Conservation (phyloP, 2,888 invertebrate genomes). For the Orthosia gothica region DNA sequence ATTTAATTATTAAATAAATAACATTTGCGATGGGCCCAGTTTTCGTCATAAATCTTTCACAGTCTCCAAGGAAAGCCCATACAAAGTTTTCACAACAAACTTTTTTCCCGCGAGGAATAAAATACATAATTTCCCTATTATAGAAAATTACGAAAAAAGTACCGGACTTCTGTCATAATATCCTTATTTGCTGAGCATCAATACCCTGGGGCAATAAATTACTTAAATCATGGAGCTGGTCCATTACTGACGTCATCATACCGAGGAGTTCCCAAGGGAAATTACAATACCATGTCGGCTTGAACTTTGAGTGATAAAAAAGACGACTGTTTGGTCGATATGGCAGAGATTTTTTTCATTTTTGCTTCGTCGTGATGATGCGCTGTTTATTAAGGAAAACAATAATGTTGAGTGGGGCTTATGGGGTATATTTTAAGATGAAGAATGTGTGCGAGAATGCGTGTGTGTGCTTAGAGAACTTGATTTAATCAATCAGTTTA, state of each 20-base stretch:
- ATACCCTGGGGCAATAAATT: conserved; percentile 60
- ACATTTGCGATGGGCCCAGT: no score
- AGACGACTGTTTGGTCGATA: conserved; percentile 31
- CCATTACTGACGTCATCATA: conserved; percentile 66
- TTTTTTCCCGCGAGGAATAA: background rate
- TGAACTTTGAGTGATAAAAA: conserved; percentile 67
- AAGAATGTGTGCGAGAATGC: background rate
- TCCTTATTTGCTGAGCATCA: conserved; percentile 37
- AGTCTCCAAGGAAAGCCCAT: background rate
- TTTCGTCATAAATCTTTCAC: background rate
- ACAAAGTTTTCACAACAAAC: background rate
- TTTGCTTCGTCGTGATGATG: conserved; percentile 5
- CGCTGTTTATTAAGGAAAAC: conserved; percentile 4
- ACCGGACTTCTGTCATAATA: conserved; percentile 7
- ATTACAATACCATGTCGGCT: conserved; percentile 65
- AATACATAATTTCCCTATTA: background rate
- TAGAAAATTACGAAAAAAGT: background rate
- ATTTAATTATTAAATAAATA: no score
- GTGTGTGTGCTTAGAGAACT: background rate
- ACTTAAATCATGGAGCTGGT: conserved; percentile 58
- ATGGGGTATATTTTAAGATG: background rate
- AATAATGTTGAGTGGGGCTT: conserved; percentile 8
- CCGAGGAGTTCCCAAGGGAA: conserved; percentile 61
- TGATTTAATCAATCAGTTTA: background rate
- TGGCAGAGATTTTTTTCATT: background rate